A percentile compares a stretch with the other conserved stretches of the same genome.
Evolutionary conservation across 2,797 vertebrate genomes (phyloP).

Genomic region (Molossus molossus): DNA sequence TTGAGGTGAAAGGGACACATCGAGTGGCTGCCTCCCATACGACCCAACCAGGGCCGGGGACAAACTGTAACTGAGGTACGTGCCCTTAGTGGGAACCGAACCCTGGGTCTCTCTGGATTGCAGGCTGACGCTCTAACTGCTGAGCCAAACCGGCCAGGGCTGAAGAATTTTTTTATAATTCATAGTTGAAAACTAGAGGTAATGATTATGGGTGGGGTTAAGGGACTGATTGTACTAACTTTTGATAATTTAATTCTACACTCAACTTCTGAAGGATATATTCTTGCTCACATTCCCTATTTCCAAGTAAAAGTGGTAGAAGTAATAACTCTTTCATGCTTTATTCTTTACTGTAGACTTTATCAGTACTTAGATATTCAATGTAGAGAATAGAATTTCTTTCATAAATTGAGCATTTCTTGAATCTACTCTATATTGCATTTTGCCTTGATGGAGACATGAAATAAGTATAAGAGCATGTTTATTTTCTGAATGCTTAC

Average conservation of each 20-base stretch:
- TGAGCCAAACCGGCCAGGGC: too few species aligned
- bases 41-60: too few species aligned
- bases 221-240: not conserved
- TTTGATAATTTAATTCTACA: constrained; percentile 52
- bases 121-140: too few species aligned
- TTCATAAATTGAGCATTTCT: constrained; percentile 64
- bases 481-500: constrained; percentile 32
- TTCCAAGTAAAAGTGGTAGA: not conserved
- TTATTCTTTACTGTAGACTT: constrained; percentile 9
- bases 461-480: not conserved
- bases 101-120: too few species aligned
- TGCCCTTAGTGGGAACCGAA: too few species aligned
- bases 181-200: constrained; percentile 14
- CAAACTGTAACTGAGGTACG: too few species aligned
- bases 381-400: constrained; percentile 48
- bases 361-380: constrained; percentile 27
- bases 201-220: not conserved
- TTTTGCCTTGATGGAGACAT: constrained; percentile 34
- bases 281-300: constrained; percentile 35
- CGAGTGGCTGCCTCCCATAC: too few species aligned
- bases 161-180: constrained; percentile 53
- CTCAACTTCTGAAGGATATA: not conserved
- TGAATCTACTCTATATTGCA: not conserved
- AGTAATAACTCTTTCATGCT: not conserved
- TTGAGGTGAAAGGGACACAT: too few species aligned